Base-by-base conservation (phyloP, 2,888 invertebrate genomes). In the Ochropacha duplaris region DNA sequence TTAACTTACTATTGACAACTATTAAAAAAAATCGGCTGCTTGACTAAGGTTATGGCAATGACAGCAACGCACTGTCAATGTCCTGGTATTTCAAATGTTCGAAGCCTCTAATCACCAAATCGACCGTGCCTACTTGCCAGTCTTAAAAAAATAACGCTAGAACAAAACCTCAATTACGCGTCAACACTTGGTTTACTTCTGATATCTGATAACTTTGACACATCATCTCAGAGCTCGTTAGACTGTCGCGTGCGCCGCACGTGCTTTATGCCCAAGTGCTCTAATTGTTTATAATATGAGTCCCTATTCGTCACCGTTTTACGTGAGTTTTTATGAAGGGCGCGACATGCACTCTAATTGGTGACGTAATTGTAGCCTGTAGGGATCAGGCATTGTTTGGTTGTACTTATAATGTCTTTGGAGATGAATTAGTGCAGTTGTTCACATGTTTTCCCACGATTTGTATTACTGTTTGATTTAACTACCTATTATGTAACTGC, bases 231-330 rank as follows among this genome's bases (percentile, higher is more conserved):
- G 77, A 68, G 74, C 61, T 86, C 79, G 82, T 89, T 87, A 88
- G 62, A 60, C 12, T 61, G 81, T 61, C 87, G 82, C 86, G 89
- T 88, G 90, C 62, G 62, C 57, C 63, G 68, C 88, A 84, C 87
- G 87, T 81, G 87, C 69, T 77, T 54, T 68, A 69, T 65, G 71
- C 57, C 71, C 72, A 70, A 75, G 72, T 75, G 74, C 74, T 69
- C 86, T 88, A 90, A 90, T 88, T 90, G 87, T 82, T 84, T 82
- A 83, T 83, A 84, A 90, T 86, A 83, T 72, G 69, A 74, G 72
- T 75, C 59, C 65, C 58, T 70, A 77, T 79, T 81, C 75, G 69
- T 75, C 72, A 75, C 69, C 72, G 44, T 44, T 19, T 44, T 44
- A 19, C 14, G 36, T n/a, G 19, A 19, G 44, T 51, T 62, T 57